These are phyloP conservation scores for Micoletzkya japonica DNA, from an alignment of 2,888 invertebrate species.

Conservation along the genomic window DNA sequence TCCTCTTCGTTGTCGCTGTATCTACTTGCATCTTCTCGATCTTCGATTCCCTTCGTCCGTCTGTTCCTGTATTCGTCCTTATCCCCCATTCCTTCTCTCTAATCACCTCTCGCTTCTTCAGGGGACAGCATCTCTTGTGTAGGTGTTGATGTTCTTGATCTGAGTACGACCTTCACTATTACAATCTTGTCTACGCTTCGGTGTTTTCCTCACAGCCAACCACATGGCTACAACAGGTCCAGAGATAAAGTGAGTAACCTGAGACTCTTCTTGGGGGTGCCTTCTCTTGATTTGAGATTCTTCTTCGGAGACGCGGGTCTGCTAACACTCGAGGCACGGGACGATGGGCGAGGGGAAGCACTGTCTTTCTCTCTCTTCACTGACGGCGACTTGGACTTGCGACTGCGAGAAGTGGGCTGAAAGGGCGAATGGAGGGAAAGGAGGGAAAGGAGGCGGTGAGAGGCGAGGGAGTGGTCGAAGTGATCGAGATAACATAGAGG, in stretches of 20 bases:
- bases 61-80: background rate
- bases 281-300: slow-evolving; percentile 43
- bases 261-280: slow-evolving; percentile 58
- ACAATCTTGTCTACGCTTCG: no score
- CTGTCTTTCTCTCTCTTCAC: slow-evolving; percentile 30
- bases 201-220: no score
- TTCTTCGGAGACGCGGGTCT: slow-evolving; percentile 25
- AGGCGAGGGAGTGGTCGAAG: no score
- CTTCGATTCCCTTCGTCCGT: background rate
- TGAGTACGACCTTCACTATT: slow-evolving; percentile 14
- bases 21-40: slow-evolving; percentile 47
- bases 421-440: background rate
- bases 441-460: no score
- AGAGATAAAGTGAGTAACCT: no score
- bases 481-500: background rate
- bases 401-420: slow-evolving; percentile 25
- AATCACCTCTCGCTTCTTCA: slow-evolving; percentile 32
- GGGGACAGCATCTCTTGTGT: slow-evolving; percentile 50
- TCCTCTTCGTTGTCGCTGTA: slow-evolving; percentile 36
- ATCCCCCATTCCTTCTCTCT: background rate
- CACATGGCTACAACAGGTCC: no score
- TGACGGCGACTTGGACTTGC: slow-evolving; percentile 22
- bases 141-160: slow-evolving; percentile 59
- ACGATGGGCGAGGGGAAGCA: slow-evolving; percentile 47
- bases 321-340: slow-evolving; percentile 36